Evolutionary conservation across 1,140 invertebrate genomes (phyloP).

Genomic region (Lepidurus packardi): DNA sequence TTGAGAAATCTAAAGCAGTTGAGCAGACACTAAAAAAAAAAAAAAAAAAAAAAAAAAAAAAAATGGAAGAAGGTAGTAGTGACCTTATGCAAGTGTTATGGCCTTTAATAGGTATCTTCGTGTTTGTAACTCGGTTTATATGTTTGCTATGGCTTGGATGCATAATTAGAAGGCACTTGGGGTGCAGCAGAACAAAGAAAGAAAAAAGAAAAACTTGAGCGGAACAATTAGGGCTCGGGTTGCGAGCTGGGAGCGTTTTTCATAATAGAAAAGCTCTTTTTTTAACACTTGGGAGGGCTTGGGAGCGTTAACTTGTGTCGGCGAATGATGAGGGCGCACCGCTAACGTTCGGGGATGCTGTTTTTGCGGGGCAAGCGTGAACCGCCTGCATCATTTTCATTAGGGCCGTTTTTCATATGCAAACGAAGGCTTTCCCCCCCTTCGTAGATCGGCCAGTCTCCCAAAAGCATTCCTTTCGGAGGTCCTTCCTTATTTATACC

Average conservation of each 20-base stretch:
- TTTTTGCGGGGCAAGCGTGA: constrained; percentile 20
- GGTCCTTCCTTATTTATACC: background rate
- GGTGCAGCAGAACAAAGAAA: background rate
- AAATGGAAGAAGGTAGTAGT: background rate
- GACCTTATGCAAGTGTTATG: background rate
- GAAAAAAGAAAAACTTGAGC: no score
- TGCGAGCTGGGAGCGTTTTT: background rate
- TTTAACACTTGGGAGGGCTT: constrained; percentile 19
- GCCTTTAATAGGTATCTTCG: constrained; percentile 15
- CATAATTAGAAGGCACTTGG: constrained; percentile 8
- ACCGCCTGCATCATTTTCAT: constrained; percentile 21
- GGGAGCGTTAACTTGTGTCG: constrained; percentile 18
- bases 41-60: no score
- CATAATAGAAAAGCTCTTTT: background rate
- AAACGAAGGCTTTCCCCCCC: background rate
- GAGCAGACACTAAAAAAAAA: no score
- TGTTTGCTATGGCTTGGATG: background rate
- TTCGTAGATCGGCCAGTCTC: no score
- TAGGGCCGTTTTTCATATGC: constrained; percentile 18
- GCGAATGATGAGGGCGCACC: constrained; percentile 16
- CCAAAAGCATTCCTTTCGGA: background rate
- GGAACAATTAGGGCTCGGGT: background rate
- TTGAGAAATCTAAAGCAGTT: no score
- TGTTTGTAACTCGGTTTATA: background rate
- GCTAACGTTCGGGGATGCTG: constrained; percentile 7